A percentile compares a stretch with the other conserved stretches of the same genome.
phyloP scores from a whole-genome alignment of 2,888 invertebrate species.

The Nemotelus nigrinus region DNA sequence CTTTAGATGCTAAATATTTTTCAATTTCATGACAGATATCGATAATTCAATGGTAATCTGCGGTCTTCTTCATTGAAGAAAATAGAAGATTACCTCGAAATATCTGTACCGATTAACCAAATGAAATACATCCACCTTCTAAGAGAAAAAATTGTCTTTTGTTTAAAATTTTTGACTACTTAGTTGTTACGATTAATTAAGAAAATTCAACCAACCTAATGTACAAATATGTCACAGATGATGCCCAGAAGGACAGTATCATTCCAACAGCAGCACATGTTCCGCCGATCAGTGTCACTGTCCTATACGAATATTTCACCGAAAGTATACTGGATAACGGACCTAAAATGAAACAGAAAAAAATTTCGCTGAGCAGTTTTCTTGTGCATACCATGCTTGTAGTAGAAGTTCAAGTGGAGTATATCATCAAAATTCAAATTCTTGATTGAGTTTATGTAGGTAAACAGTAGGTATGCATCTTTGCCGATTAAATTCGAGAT shows the following conservation, averaged over 20 bases:
- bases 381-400: constrained; percentile 31
- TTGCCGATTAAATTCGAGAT: neutral
- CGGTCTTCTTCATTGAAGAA: too few relatives aligned
- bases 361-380: constrained; percentile 37
- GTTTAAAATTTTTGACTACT: too few relatives aligned
- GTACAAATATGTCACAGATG: constrained; percentile 80
- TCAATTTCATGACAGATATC: too few relatives aligned
- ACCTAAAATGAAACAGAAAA: constrained; percentile 67
- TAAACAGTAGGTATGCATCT: neutral
- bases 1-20: too few relatives aligned
- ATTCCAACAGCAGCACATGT: constrained; percentile 84
- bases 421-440: too few relatives aligned
- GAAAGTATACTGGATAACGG: constrained; percentile 87
- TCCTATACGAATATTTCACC: constrained; percentile 83
- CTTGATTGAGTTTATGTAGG: too few relatives aligned
- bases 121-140: too few relatives aligned
- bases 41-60: too few relatives aligned
- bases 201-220: constrained; percentile 69
- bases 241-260: constrained; percentile 84
- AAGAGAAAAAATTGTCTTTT: too few relatives aligned
- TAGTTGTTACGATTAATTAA: neutral
- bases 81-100: too few relatives aligned
- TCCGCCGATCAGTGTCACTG: constrained; percentile 85
- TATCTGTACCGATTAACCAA: too few relatives aligned
- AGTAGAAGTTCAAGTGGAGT: neutral